Base-by-base conservation (phyloP, 2,888 invertebrate species). In the Stenchaetothrips biformis region DNA sequence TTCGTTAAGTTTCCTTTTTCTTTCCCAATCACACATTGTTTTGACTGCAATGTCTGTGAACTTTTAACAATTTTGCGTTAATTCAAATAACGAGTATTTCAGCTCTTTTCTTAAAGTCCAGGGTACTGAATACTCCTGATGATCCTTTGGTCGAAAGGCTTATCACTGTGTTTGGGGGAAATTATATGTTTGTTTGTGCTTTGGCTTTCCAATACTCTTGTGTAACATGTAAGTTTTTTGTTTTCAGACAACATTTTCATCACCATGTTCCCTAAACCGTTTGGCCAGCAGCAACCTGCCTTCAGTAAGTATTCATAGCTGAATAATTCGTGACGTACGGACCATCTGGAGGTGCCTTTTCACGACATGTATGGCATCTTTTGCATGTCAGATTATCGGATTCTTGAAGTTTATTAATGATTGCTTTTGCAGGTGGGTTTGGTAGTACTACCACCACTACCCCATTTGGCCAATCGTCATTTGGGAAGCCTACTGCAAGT, bases 401-500 rank as follows among this genome's bases (percentile, higher is more conserved):
- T 67, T 67, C 25, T 25, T 7, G 25, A 9, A 7, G 25, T 74
- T 4, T 67, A n/a, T n/a, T 13, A 18, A 13, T 18, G 18, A 59
- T 59, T 59, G 16, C 0, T 13, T 6, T 11, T 74, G 7, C 67
- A 74, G 67, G 67, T 74, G 67, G 67, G 25, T 84, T 83, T 83
- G 83, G 84, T 81, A 80, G 83, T 49, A 67, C 82, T n/a, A 81
- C 83, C n/a, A 85, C 87, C 4, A 81, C 87, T 21, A 86, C 87
- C 78, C 87, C 88, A 2, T 89, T 89, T 83, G 88, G 87, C 0
- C 88, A 88, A 82, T 86, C 89, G 0, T 87, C 90, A 0, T 90
- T 90, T 85, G 89, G 90, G 0, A 88, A 90, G 86, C 89, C 92
- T 4, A 85, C 86, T 81, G 88, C 91, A 0, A 90, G 90, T 1